These are phyloP conservation scores for Drosophila multiciliata DNA, from an alignment of 2,888 invertebrate species.

Conservation along the genomic window DNA sequence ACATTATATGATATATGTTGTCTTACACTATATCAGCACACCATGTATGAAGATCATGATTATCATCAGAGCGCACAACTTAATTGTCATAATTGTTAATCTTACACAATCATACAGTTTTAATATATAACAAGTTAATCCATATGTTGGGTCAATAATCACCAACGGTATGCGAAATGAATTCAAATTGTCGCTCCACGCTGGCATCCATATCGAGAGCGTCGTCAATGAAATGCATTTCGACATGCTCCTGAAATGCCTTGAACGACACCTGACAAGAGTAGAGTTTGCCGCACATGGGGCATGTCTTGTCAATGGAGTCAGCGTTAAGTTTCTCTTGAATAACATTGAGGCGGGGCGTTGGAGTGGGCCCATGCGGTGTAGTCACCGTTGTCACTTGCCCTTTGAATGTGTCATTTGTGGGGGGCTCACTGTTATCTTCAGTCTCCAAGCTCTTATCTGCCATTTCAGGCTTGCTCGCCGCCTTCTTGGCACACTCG, in stretches of 20 bases:
- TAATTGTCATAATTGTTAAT: neutral
- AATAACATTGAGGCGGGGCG: constrained; percentile 81
- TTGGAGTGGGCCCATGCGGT: constrained; percentile 1
- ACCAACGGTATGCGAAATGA: constrained; percentile 84
- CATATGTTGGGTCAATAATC: constrained; percentile 84
- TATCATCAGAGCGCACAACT: neutral
- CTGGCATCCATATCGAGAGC: constrained; percentile 85
- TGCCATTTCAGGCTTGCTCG: constrained; percentile 83
- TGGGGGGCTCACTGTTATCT: constrained; percentile 59
- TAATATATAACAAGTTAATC: constrained; percentile 45
- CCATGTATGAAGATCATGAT: constrained; percentile 8
- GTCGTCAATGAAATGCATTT: constrained; percentile 90
- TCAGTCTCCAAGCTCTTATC: constrained; percentile 84
- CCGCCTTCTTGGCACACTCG: constrained; percentile 77
- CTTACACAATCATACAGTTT: neutral
- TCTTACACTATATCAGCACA: constrained; percentile 23
- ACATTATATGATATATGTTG: constrained; percentile 18
- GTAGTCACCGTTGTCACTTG: constrained; percentile 19
- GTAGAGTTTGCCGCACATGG: constrained; percentile 90
- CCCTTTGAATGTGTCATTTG: constrained; percentile 25
- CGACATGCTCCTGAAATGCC: constrained; percentile 91
- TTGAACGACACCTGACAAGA: constrained; percentile 87
- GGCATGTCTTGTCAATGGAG: constrained; percentile 88
- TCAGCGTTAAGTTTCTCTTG: constrained; percentile 82
- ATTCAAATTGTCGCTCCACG: constrained; percentile 86